These are phyloP conservation scores for Pagrus major DNA, from an alignment of 2,113 vertebrate genomes.

Conservation along the genomic window DNA sequence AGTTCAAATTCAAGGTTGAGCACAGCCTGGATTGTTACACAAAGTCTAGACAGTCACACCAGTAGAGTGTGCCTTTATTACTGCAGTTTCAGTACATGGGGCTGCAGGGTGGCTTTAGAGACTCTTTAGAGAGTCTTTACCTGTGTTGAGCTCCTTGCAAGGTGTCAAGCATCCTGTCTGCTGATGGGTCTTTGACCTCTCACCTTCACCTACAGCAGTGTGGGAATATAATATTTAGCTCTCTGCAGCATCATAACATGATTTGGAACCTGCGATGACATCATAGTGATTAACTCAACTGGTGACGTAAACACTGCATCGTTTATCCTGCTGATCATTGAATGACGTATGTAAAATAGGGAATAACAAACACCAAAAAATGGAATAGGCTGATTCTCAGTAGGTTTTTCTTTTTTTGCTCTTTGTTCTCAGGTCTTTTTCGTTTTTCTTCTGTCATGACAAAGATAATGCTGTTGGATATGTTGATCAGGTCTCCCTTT, in stretches of 20 bases:
- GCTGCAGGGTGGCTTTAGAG: not conserved
- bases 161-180: not conserved
- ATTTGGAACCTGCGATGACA: not conserved
- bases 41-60: not conserved
- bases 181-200: not conserved
- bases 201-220: not conserved
- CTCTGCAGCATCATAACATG: not conserved
- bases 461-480: too few relatives aligned
- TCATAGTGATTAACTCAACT: not conserved
- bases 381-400: too few relatives aligned
- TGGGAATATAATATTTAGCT: not conserved
- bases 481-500: too few relatives aligned
- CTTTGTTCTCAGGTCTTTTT: too few relatives aligned
- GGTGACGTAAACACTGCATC: not conserved
- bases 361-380: not conserved
- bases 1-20: not conserved
- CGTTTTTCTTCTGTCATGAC: too few relatives aligned
- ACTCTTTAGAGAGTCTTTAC: not conserved
- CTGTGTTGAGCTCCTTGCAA: not conserved
- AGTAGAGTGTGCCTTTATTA: not conserved
- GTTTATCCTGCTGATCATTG: not conserved
- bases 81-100: not conserved
- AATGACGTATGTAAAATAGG: not conserved
- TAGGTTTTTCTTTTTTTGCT: too few relatives aligned
- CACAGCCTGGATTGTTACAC: constrained; percentile 10